A percentile compares a stretch with the other conserved stretches of the same genome.
These are phyloP conservation scores for Cavia aperea DNA, from an alignment of 2,113 vertebrate genomes.

Conservation along the genomic window DNA sequence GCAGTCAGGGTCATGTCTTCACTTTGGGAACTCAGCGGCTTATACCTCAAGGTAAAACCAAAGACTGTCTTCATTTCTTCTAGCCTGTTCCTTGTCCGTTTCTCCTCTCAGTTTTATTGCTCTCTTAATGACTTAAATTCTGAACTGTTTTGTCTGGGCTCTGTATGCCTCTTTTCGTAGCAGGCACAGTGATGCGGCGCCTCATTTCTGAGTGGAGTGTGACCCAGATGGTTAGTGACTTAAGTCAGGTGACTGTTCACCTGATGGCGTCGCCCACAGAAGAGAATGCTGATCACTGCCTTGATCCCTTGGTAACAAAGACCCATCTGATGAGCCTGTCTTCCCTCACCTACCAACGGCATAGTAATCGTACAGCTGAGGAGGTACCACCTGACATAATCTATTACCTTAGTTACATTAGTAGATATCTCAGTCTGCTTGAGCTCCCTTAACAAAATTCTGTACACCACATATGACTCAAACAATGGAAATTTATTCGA, in stretches of 20 bases:
- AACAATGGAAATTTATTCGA: background rate
- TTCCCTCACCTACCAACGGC: conserved; percentile 93
- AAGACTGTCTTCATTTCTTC: background rate
- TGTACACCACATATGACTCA: background rate
- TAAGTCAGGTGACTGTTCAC: conserved; percentile 92
- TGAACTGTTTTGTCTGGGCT: background rate
- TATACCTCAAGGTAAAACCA: conserved; percentile 88
- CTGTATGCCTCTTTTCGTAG: conserved; percentile 70
- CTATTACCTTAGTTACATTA: background rate
- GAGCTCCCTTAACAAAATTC: background rate
- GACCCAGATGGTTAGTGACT: conserved; percentile 96
- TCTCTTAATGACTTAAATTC: background rate
- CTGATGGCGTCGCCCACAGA: conserved; percentile 96
- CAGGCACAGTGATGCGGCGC: conserved; percentile 95
- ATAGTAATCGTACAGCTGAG: conserved; percentile 86
- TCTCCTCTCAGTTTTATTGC: background rate
- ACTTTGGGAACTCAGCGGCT: conserved; percentile 92
- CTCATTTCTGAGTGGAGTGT: conserved; percentile 98
- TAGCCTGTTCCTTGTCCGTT: background rate
- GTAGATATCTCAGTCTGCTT: background rate
- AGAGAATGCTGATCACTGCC: conserved; percentile 90
- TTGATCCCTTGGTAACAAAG: conserved; percentile 92
- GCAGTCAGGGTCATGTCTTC: conserved; percentile 92
- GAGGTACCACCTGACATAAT: conserved; percentile 78
- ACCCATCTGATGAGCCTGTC: conserved; percentile 96